phyloP scores from a whole-genome alignment of 2,888 invertebrate species.

The Sinotaia quadrata region DNA sequence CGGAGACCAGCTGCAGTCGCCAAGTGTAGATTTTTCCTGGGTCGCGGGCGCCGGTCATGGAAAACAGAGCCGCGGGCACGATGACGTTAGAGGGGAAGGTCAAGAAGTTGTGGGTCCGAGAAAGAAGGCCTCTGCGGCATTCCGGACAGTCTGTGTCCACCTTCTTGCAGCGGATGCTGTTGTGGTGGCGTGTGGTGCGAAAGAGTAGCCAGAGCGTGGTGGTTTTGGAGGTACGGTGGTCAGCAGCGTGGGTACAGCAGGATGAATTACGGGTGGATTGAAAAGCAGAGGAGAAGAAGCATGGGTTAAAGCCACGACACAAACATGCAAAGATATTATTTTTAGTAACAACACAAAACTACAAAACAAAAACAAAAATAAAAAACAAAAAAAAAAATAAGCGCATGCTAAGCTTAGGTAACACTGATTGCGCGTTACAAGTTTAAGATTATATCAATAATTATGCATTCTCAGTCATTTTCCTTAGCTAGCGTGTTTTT shows the following conservation, averaged over 20 bases:
- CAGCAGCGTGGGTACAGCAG: not conserved
- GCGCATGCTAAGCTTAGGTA: too few species aligned
- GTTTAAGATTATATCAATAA: too few species aligned
- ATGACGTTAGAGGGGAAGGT: constrained; percentile 83
- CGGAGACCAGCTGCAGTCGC: constrained; percentile 78
- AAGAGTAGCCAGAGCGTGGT: constrained; percentile 5
- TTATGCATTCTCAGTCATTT: too few species aligned
- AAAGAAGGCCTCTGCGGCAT: constrained; percentile 86
- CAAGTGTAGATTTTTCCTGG: constrained; percentile 83
- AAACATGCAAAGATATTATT: too few species aligned
- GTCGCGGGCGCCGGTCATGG: constrained; percentile 87
- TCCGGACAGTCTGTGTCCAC: constrained; percentile 81
- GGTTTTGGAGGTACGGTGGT: not conserved
- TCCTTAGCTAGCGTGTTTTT: too few species aligned
- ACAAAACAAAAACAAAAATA: too few species aligned
- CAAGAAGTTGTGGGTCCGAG: constrained; percentile 93
- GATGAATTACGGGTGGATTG: not conserved
- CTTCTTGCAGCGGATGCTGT: constrained; percentile 81
- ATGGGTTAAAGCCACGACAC: not conserved
- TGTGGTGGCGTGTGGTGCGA: constrained; percentile 19
- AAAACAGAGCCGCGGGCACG: constrained; percentile 82
- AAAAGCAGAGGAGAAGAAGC: constrained; percentile 2
- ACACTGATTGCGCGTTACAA: too few species aligned
- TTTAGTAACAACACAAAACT: too few species aligned
- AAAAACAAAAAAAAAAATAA: too few species aligned